Evolutionary conservation across 2,888 invertebrate genomes (phyloP), one percentile per base, ranked within the genome.

Genomic region (Gymnosoma rotundatum): DNA sequence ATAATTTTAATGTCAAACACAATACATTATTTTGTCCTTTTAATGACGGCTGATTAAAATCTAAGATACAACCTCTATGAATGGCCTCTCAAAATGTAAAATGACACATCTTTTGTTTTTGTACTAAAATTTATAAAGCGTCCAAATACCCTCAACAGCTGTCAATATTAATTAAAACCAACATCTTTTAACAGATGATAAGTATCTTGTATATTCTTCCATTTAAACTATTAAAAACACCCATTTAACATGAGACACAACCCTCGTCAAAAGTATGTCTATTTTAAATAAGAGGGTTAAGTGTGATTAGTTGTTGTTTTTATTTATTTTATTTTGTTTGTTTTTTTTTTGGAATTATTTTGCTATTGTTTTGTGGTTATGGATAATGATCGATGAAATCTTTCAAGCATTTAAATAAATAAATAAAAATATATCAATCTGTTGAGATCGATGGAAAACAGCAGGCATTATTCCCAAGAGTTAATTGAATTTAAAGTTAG

Each of bases 311-410:
- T 25, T 56, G 20, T 56, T 16, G 3, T 21, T 16, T 50, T 64
- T n/a, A n/a, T n/a, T n/a, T n/a, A n/a, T 7, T 42, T 64, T 38
- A n/a, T 32, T 12, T 32, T 61, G 16, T 61, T 36, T 56, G 2
- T 54, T 7, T 50, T 21, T 16, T 50, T 21, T 73, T 52, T 14
- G 12, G 14, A 73, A 61, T 61, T 20, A 21, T 45, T 52, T 42
- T 14, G 20, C 56, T 66, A 16, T 66, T 60, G 32, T 66, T 66
- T 12, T 73, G 50, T 60, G 64, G 74, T 56, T 75, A 58, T 81
- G 48, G 56, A 75, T 75, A 82, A 76, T 76, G 70, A 82, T 82
- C 61, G 64, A 82, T 76, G 42, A 58, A 70, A 75, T 79, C 60
- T 52, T 52, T 61, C 25, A 48, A 16, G 25, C 48, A 61, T n/a